Conservation (phyloP, 2,113 vertebrate genomes). For the Zosterops hypoxanthus region DNA sequence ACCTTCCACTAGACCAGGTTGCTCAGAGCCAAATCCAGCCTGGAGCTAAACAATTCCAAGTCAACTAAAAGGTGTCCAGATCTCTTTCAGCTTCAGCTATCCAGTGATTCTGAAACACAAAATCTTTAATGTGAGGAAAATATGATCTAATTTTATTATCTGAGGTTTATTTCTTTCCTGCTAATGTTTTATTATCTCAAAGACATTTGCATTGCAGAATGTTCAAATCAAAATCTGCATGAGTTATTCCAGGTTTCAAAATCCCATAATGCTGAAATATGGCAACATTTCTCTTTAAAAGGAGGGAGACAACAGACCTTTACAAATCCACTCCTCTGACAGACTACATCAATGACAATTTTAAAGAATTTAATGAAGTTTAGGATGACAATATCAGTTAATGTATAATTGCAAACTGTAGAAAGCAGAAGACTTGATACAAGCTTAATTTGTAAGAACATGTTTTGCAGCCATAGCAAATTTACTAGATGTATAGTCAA, state of each 20-base stretch:
- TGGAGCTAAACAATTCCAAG: not conserved
- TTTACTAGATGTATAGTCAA: constrained; percentile 20
- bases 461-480: not conserved
- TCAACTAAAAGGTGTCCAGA: not conserved
- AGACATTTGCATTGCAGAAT: not conserved
- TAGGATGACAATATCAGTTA: constrained; percentile 10
- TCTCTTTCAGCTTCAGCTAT: not conserved
- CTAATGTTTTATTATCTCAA: not conserved
- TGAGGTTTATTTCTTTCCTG: not conserved
- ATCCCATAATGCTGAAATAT: not conserved
- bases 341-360: not conserved
- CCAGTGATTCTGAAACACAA: not conserved
- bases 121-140: not conserved
- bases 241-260: not conserved
- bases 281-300: not conserved
- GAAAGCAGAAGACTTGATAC: not conserved
- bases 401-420: constrained; percentile 1
- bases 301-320: not conserved
- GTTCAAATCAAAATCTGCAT: not conserved
- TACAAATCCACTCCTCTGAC: not conserved
- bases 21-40: not conserved
- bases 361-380: not conserved
- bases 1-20: not conserved
- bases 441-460: constrained; percentile 21
- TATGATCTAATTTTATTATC: not conserved